These are phyloP conservation scores for Chaenogobius annularis DNA, from an alignment of 2,113 vertebrate genomes.

Conservation along the genomic window DNA sequence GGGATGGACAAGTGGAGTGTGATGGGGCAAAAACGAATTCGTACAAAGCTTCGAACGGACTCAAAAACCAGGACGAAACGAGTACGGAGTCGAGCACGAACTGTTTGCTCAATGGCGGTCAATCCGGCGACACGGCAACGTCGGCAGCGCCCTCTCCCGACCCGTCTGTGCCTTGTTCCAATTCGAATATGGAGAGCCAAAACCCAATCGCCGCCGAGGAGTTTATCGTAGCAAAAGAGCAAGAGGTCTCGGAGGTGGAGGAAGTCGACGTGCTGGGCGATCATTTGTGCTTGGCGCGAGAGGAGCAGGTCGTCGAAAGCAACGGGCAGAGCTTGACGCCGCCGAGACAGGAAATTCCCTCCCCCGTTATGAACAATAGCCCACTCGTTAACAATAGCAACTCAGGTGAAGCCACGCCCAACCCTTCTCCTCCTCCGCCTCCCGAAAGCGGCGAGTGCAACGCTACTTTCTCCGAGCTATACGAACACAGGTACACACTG, in stretches of 20 bases:
- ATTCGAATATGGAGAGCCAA: slow-evolving; percentile 77
- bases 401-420: slow-evolving; percentile 81
- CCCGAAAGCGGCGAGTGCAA: slow-evolving; percentile 70
- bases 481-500: slow-evolving; percentile 95
- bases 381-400: slow-evolving; percentile 74
- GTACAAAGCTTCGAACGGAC: slow-evolving; percentile 88
- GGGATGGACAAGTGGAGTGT: slow-evolving; percentile 76
- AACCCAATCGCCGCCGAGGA: slow-evolving; percentile 62
- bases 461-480: slow-evolving; percentile 85
- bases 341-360: slow-evolving; percentile 15
- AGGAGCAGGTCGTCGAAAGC: slow-evolving; percentile 78
- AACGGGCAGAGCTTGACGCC: slow-evolving; percentile 62
- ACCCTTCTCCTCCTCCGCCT: slow-evolving; percentile 69
- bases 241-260: slow-evolving; percentile 88
- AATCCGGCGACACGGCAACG: slow-evolving; percentile 63
- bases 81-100: slow-evolving; percentile 77
- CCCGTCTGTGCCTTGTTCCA: slow-evolving; percentile 95
- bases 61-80: slow-evolving; percentile 82
- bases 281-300: slow-evolving; percentile 79
- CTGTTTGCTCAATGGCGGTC: slow-evolving; percentile 85
- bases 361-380: slow-evolving; percentile 53
- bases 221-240: slow-evolving; percentile 84
- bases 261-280: slow-evolving; percentile 92
- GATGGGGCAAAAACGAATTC: slow-evolving; percentile 73
- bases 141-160: slow-evolving; percentile 78